Evolutionary conservation across 2,797 vertebrate species (phyloP).

Genomic region (Neopelma chrysocephalum): DNA sequence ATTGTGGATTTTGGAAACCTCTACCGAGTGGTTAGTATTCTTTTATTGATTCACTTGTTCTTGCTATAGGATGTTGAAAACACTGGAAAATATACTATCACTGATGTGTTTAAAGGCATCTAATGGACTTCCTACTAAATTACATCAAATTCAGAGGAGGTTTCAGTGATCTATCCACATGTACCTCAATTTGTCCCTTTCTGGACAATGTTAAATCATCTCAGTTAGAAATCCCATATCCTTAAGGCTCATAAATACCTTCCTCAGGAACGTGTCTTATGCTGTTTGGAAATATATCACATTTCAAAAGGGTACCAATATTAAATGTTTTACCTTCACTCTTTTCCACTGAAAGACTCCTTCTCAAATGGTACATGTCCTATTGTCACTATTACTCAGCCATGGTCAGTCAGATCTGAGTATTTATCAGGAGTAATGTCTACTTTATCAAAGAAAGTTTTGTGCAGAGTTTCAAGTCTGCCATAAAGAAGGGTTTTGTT

Average conservation of each 20-base stretch:
- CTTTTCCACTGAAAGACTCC: background rate
- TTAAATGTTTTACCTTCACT: background rate
- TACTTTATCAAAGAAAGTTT: background rate
- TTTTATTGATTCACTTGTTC: background rate
- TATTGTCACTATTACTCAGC: background rate
- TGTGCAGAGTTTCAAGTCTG: background rate
- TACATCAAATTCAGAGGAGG: background rate
- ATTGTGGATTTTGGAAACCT: background rate
- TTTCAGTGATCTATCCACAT: background rate
- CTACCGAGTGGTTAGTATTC: background rate
- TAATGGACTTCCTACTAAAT: background rate
- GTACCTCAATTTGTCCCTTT: background rate
- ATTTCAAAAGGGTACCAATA: background rate
- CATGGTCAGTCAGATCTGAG: background rate
- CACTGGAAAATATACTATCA: background rate
- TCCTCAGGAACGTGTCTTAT: background rate
- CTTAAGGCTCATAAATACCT: background rate
- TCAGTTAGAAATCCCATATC: background rate
- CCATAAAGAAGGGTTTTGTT: background rate
- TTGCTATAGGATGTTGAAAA: background rate
- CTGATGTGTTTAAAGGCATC: background rate
- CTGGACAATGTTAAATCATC: background rate
- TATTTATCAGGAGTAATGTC: background rate
- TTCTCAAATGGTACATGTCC: background rate
- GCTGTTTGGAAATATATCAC: background rate